Evolutionary conservation across 2,797 vertebrate genomes (phyloP).

Genomic region (Sebastiscus albofasciatus): DNA sequence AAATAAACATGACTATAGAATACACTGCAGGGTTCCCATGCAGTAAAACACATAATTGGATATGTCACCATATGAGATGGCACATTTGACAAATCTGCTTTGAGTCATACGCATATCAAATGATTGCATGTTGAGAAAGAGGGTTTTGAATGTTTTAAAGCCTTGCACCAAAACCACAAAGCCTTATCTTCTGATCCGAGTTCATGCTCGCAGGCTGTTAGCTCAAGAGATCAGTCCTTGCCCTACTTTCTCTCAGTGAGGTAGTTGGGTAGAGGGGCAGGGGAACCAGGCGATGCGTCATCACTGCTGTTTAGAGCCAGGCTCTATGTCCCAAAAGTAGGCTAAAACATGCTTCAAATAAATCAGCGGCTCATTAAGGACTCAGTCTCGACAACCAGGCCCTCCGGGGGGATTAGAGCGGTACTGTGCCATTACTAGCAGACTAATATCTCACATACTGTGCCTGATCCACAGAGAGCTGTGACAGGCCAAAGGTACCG

Average conservation of each 20-base stretch:
- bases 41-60: background rate
- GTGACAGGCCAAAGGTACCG: slow-evolving; percentile 32
- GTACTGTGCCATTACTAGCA: slow-evolving; percentile 27
- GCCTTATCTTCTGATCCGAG: slow-evolving; percentile 25
- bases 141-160: background rate
- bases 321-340: slow-evolving; percentile 61
- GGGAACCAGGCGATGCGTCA: slow-evolving; percentile 44
- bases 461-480: slow-evolving; percentile 43
- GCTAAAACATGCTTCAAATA: slow-evolving; percentile 75
- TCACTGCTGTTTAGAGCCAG: slow-evolving; percentile 52
- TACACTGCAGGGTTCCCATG: background rate
- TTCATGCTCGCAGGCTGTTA: slow-evolving; percentile 25
- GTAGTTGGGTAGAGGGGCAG: slow-evolving; percentile 37
- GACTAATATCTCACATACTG: slow-evolving; percentile 48
- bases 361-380: slow-evolving; percentile 72
- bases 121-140: background rate
- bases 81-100: background rate
- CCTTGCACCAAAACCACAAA: slow-evolving; percentile 7
- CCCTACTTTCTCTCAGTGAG: slow-evolving; percentile 54
- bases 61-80: background rate
- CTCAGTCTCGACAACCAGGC: slow-evolving; percentile 32
- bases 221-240: slow-evolving; percentile 39
- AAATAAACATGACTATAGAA: background rate
- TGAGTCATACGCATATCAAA: background rate
- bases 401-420: slow-evolving; percentile 52